Conservation (phyloP, 2,888 invertebrate genomes). For the Ichneumon xanthorius region DNA sequence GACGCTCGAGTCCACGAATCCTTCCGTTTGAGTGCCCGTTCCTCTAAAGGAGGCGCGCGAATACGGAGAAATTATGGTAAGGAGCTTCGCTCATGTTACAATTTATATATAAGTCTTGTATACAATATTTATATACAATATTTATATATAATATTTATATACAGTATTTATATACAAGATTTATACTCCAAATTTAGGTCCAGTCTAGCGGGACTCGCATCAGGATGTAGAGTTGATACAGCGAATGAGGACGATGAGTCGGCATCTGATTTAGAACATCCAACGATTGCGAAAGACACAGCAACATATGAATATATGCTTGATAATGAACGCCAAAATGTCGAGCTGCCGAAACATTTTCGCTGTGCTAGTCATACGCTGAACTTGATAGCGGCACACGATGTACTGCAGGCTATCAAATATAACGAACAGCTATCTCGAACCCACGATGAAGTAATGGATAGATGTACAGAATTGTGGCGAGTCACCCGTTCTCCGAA, state of each 20-base stretch:
- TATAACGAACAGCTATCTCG: not conserved
- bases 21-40: no score
- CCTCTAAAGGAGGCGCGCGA: no score
- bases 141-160: no score
- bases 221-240: not conserved
- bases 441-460: not conserved
- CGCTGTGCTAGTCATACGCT: slow-evolving; percentile 27
- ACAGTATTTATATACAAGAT: not conserved
- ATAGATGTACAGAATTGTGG: slow-evolving; percentile 7
- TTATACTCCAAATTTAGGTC: not conserved
- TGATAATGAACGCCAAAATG: not conserved
- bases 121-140: not conserved
- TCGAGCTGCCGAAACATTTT: slow-evolving; percentile 10
- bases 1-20: no score
- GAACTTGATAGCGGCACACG: slow-evolving; percentile 7
- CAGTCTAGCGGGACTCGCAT: not conserved
- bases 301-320: not conserved
- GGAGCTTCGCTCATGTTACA: no score
- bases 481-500: slow-evolving; percentile 19
- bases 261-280: slow-evolving; percentile 1
- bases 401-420: not conserved
- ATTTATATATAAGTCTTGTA: not conserved
- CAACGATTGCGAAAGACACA: not conserved
- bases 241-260: not conserved
- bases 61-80: no score